Percentiles rank a stretch among this genome's conserved stretches.
Evolutionary conservation across 2,797 vertebrate species (phyloP).

Genomic region (Acanthurus tractus): DNA sequence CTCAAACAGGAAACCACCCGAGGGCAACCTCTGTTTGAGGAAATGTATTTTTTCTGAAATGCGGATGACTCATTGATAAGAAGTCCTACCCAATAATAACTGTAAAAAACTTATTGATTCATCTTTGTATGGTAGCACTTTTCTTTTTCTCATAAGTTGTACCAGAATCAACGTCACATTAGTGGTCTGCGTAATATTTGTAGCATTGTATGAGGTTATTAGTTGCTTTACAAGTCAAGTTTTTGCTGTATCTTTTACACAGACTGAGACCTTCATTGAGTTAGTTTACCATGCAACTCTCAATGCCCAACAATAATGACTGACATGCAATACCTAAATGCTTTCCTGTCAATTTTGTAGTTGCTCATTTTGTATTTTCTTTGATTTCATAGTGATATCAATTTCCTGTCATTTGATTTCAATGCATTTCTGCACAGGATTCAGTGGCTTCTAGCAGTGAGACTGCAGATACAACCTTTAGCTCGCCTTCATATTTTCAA

Average conservation of each 20-base stretch:
- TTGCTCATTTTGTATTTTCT: neutral
- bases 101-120: neutral
- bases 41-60: conserved; percentile 2
- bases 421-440: neutral
- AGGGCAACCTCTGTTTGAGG: neutral
- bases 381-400: no score
- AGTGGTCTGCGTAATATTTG: neutral
- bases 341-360: neutral
- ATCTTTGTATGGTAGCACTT: neutral
- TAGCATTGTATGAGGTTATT: neutral
- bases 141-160: neutral
- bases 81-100: neutral
- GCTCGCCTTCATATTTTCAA: no score
- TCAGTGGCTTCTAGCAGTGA: neutral
- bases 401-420: neutral
- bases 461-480: no score
- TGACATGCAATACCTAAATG: neutral
- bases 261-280: neutral
- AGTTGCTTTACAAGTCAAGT: neutral
- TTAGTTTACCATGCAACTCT: neutral
- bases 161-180: neutral
- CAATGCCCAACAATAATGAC: neutral
- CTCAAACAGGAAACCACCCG: conserved; percentile 18
- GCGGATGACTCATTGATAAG: conserved; percentile 31
- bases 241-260: neutral